These are phyloP conservation scores for Thunnus thynnus DNA, from an alignment of 2,113 vertebrate species.

Conservation along the genomic window DNA sequence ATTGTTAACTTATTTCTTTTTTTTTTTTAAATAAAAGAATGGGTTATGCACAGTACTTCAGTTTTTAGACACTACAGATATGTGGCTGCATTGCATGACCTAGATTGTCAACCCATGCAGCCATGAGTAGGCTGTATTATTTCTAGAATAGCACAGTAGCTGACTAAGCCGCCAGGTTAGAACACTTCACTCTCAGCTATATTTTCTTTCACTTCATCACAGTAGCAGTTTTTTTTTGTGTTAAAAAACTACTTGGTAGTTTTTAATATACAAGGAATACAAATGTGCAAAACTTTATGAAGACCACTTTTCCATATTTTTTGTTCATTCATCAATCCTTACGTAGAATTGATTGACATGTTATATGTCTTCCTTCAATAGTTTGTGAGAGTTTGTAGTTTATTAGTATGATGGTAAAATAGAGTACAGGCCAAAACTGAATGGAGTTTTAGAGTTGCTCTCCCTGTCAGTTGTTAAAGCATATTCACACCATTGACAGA, in stretches of 20 bases:
- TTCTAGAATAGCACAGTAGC: constrained; percentile 34
- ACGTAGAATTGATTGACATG: too few species aligned
- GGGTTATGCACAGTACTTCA: neutral
- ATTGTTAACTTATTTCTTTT: neutral
- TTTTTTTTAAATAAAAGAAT: neutral
- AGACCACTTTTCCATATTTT: too few species aligned
- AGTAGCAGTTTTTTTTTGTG: neutral
- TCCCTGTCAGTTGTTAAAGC: neutral
- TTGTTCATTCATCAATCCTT: too few species aligned
- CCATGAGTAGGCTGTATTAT: constrained; percentile 48
- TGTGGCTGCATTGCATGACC: constrained; percentile 34
- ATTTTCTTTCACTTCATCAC: neutral
- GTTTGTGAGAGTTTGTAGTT: neutral
- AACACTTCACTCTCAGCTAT: neutral
- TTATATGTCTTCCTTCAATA: too few species aligned
- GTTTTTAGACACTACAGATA: neutral
- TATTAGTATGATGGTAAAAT: neutral
- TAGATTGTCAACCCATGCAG: constrained; percentile 51
- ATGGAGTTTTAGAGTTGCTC: neutral
- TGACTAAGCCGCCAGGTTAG: constrained; percentile 6
- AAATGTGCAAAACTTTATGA: too few species aligned
- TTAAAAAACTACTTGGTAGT: too few species aligned
- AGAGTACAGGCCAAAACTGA: neutral
- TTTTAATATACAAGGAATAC: too few species aligned
- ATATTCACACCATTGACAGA: constrained; percentile 1